These are phyloP conservation scores for Phenganax marumi DNA, from an alignment of 92 coral and sea anemone genomes.

Conservation along the genomic window DNA sequence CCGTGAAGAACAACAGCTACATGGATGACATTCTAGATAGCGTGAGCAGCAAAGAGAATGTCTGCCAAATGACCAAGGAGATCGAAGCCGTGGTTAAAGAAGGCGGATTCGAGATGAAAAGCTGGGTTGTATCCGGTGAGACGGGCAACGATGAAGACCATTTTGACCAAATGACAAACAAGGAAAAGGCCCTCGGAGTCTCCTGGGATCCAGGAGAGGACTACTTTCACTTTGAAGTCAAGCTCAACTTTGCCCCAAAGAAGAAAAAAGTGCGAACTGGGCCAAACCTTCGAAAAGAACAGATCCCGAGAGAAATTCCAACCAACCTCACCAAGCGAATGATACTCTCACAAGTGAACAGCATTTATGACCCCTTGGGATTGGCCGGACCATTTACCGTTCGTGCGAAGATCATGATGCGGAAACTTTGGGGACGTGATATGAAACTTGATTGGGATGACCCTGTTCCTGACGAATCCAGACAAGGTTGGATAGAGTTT, in stretches of 20 bases:
- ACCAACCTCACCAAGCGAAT: slow-evolving; percentile 53
- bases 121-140: slow-evolving; percentile 45
- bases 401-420: slow-evolving; percentile 61
- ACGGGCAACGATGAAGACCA: neutral
- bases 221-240: slow-evolving; percentile 45
- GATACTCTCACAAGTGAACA: slow-evolving; percentile 58
- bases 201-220: slow-evolving; percentile 53
- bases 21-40: neutral
- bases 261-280: slow-evolving; percentile 38
- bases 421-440: slow-evolving; percentile 50
- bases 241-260: slow-evolving; percentile 53
- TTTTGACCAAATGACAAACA: neutral
- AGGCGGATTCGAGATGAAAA: slow-evolving; percentile 57
- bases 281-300: slow-evolving; percentile 29
- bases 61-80: slow-evolving; percentile 7
- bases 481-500: slow-evolving; percentile 46
- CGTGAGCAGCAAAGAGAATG: neutral
- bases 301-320: slow-evolving; percentile 40
- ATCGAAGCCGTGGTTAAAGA: slow-evolving; percentile 32
- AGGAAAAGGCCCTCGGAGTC: slow-evolving; percentile 60
- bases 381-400: slow-evolving; percentile 57
- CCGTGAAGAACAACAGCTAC: neutral
- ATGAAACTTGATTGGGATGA: slow-evolving; percentile 61
- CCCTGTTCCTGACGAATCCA: slow-evolving; percentile 46
- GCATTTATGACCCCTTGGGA: slow-evolving; percentile 64